Conservation (phyloP, 1,140 invertebrate genomes). For the Drosophila saltans region DNA sequence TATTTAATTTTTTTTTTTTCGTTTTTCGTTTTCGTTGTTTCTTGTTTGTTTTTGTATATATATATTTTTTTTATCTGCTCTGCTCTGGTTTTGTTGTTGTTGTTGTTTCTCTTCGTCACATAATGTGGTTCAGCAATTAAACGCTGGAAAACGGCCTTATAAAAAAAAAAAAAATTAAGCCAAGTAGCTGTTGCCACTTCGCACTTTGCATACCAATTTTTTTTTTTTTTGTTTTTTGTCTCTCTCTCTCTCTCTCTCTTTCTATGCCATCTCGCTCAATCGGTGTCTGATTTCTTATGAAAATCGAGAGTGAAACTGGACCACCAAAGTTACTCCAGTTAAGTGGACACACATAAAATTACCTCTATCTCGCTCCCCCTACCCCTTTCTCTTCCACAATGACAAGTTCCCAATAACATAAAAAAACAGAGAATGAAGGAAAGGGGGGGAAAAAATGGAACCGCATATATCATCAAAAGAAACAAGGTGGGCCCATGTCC, state of each 20-base stretch:
- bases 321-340: slow-evolving; percentile 28
- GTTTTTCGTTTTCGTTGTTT: slow-evolving; percentile 3
- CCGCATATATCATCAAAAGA: slow-evolving; percentile 11
- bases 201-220: slow-evolving; percentile 76
- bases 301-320: slow-evolving; percentile 50
- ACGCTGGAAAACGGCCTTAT: slow-evolving; percentile 64
- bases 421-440: slow-evolving; percentile 22
- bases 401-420: slow-evolving; percentile 15
- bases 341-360: slow-evolving; percentile 7
- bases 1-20: slow-evolving; percentile 1
- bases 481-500: slow-evolving; percentile 3
- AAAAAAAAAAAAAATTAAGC: slow-evolving; percentile 54
- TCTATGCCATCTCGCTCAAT: neutral
- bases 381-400: neutral
- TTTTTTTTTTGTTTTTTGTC: slow-evolving; percentile 33
- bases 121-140: slow-evolving; percentile 80
- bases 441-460: neutral
- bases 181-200: slow-evolving; percentile 60
- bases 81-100: slow-evolving; percentile 13
- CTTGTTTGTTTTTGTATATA: slow-evolving; percentile 14
- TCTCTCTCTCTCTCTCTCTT: slow-evolving; percentile 36
- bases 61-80: slow-evolving; percentile 49
- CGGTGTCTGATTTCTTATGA: slow-evolving; percentile 3
- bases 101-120: slow-evolving; percentile 72
- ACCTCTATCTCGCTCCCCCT: neutral